phyloP scores from a whole-genome alignment of 2,888 invertebrate species.

The Xestia sexstrigata region DNA sequence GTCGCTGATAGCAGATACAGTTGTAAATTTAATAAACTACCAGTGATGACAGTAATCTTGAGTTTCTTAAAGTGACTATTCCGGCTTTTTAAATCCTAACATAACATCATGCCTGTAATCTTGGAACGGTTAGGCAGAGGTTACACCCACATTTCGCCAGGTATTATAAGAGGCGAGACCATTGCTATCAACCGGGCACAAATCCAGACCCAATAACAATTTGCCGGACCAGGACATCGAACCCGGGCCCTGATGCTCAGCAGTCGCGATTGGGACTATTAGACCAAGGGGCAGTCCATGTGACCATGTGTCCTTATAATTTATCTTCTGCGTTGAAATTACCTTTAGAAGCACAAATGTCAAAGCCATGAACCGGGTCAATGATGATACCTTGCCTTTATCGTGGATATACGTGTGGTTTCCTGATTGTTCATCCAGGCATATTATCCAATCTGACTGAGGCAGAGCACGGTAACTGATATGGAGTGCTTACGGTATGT shows the following conservation, averaged over 20 bases:
- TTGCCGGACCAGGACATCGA: no score
- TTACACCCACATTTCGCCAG: no score
- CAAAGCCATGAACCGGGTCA: background rate
- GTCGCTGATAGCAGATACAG: constrained; percentile 14
- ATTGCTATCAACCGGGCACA: no score
- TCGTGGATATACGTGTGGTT: background rate
- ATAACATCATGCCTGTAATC: no score
- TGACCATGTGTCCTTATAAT: background rate
- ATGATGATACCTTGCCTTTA: background rate
- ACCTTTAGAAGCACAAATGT: background rate
- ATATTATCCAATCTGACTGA: constrained; percentile 5
- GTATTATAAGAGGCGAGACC: no score
- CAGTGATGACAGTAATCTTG: background rate
- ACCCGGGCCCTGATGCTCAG: no score
- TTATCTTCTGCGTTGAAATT: background rate
- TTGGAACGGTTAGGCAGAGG: no score
- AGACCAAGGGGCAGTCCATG: no score
- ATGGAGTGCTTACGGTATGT: background rate
- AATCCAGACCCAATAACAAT: no score
- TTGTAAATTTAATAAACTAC: background rate
- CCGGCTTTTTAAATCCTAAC: no score
- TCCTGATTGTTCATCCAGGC: background rate
- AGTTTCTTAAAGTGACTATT: background rate
- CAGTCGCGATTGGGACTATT: no score
- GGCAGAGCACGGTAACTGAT: constrained; percentile 4